Evolutionary conservation across 2,797 vertebrate genomes (phyloP).

Genomic region (Chrysocyon brachyurus): DNA sequence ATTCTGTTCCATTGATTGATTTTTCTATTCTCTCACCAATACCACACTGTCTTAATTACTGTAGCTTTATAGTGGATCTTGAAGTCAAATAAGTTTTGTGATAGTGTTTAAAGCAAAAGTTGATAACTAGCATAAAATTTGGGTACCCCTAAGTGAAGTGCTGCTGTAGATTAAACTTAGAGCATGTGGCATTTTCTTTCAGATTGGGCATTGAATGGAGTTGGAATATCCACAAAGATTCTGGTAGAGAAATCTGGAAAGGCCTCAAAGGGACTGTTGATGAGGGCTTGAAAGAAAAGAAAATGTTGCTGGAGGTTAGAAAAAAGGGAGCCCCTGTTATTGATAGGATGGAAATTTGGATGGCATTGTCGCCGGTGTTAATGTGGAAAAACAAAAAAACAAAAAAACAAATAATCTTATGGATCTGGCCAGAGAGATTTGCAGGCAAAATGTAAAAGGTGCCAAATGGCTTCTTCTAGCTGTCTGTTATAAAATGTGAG

Average conservation of each 20-base stretch:
- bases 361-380: background rate
- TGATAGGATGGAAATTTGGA: background rate
- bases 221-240: conserved; percentile 41
- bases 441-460: background rate
- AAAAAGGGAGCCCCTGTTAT: background rate
- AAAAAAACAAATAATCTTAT: background rate
- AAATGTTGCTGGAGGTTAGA: conserved; percentile 43
- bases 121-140: conserved; percentile 42
- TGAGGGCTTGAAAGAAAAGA: conserved; percentile 59
- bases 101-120: conserved; percentile 43
- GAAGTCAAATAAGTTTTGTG: background rate
- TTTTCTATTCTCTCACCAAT: background rate
- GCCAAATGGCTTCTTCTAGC: background rate
- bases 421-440: background rate
- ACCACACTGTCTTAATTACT: background rate
- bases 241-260: conserved; percentile 59
- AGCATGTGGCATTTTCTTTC: conserved; percentile 59
- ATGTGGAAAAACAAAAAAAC: background rate
- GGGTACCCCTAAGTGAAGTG: conserved; percentile 1
- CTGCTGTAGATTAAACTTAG: conserved; percentile 44
- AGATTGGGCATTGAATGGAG: conserved; percentile 4
- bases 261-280: conserved; percentile 23
- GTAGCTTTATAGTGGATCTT: background rate
- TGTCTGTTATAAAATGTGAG: background rate
- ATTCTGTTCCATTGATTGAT: background rate